phyloP scores from a whole-genome alignment of 2,797 vertebrate genomes.

The Gouania willdenowi region DNA sequence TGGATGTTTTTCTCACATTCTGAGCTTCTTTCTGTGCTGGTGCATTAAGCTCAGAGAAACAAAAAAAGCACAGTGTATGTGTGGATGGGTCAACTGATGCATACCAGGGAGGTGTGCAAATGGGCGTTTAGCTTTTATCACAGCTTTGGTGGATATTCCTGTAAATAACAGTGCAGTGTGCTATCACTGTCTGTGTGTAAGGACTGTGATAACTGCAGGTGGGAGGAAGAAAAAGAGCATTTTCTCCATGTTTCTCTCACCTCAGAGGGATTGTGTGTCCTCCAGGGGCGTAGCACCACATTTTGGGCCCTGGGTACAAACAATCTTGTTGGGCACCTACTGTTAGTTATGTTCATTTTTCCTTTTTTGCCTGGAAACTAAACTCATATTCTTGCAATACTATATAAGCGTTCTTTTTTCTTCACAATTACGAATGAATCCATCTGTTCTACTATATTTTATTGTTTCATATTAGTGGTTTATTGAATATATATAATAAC shows the following conservation, averaged over 20 bases:
- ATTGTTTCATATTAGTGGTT: too few relatives aligned
- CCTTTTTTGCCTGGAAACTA: too few relatives aligned
- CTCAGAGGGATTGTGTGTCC: constrained; percentile 1
- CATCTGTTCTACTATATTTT: too few relatives aligned
- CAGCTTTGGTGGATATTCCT: constrained; percentile 4
- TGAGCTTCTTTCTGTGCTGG: too few relatives aligned
- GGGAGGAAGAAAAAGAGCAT: constrained; percentile 1
- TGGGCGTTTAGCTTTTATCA: constrained; percentile 24
- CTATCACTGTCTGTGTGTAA: constrained; percentile 8
- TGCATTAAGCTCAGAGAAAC: constrained; percentile 31
- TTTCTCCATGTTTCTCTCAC: constrained; percentile 13
- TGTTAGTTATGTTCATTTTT: too few relatives aligned
- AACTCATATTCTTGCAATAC: too few relatives aligned
- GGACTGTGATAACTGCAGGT: constrained; percentile 2
- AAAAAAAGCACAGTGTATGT: constrained; percentile 25
- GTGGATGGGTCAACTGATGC: constrained; percentile 35
- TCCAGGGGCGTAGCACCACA: constrained; percentile 4
- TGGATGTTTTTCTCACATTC: too few relatives aligned
- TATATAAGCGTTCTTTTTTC: too few relatives aligned
- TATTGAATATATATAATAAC: too few relatives aligned
- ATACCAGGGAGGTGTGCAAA: constrained; percentile 23
- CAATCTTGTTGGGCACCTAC: too few relatives aligned
- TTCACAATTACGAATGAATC: too few relatives aligned
- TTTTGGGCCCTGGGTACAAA: constrained; percentile 1
- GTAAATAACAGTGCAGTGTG: not conserved